Percentiles rank a stretch among this genome's conserved stretches.
Conservation (phyloP, 2,888 invertebrate species). For the Caenorhabditis plicata region DNA sequence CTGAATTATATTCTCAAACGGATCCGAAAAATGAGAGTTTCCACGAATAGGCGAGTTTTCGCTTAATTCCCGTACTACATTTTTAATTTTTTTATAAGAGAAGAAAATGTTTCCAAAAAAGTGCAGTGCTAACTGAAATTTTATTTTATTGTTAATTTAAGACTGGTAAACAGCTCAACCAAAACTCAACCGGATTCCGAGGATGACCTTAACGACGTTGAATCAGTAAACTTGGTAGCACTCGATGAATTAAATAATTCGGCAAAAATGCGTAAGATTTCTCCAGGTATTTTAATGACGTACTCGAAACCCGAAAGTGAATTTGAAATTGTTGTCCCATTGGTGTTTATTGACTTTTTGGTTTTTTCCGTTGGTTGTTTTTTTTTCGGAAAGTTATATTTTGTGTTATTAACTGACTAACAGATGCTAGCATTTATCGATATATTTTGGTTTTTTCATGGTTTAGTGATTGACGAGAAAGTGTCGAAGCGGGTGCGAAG, state of each 20-base stretch:
- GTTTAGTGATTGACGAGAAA: constrained; percentile 31
- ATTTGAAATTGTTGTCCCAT: not conserved
- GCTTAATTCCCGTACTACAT: not conserved
- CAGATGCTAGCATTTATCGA: too few relatives aligned
- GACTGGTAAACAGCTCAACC: constrained; percentile 24
- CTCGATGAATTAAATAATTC: constrained; percentile 54
- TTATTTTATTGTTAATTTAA: constrained; percentile 70
- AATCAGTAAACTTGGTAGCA: constrained; percentile 61
- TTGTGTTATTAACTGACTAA: too few relatives aligned
- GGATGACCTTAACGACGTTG: constrained; percentile 54
- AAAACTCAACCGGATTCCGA: constrained; percentile 42
- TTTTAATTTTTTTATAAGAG: not conserved
- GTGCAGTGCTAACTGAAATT: not conserved
- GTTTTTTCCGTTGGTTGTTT: constrained; percentile 2
- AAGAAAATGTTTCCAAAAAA: not conserved
- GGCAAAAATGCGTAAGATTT: constrained; percentile 36
- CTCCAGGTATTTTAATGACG: not conserved
- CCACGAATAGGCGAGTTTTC: too few relatives aligned
- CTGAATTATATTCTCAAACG: too few relatives aligned
- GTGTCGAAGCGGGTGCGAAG: constrained; percentile 34
- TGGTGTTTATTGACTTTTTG: not conserved
- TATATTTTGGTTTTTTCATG: too few relatives aligned
- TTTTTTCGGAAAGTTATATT: too few relatives aligned
- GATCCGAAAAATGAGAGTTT: not conserved
- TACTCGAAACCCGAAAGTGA: too few relatives aligned